Conservation (phyloP, 2,797 vertebrate genomes). For the Presbytis comata region DNA sequence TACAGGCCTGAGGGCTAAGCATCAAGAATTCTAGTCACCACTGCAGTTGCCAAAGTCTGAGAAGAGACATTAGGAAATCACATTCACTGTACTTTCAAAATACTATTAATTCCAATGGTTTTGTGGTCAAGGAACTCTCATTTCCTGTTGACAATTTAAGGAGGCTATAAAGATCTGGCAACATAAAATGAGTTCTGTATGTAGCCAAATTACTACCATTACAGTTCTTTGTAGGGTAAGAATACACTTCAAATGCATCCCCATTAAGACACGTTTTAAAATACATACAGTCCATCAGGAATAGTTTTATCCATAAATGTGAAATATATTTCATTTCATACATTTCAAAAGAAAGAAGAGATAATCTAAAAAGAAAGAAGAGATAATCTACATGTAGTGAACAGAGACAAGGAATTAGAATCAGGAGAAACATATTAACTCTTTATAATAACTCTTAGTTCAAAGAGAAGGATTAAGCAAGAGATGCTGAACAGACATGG, state of each 20-base stretch:
- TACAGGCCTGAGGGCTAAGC: constrained; percentile 45
- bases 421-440: background rate
- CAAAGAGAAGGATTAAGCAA: constrained; percentile 10
- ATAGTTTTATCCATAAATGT: constrained; percentile 48
- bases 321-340: constrained; percentile 40
- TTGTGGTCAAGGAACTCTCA: constrained; percentile 65
- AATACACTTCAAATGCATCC: constrained; percentile 29
- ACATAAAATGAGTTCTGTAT: constrained; percentile 51
- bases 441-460: constrained; percentile 1
- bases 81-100: constrained; percentile 58
- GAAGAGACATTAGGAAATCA: constrained; percentile 57
- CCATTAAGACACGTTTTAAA: constrained; percentile 39
- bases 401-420: constrained; percentile 11
- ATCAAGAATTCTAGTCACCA: constrained; percentile 58
- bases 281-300: background rate
- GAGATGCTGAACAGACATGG: background rate
- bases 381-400: background rate
- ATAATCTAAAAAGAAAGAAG: constrained; percentile 38
- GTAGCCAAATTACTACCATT: constrained; percentile 30
- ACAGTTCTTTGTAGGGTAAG: background rate
- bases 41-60: constrained; percentile 42
- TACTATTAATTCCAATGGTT: constrained; percentile 54
- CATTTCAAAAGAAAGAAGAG: constrained; percentile 43
- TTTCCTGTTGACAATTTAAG: constrained; percentile 69
- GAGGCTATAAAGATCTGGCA: constrained; percentile 44